phyloP scores from a whole-genome alignment of 2,797 vertebrate species.

The Danio kyathit region DNA sequence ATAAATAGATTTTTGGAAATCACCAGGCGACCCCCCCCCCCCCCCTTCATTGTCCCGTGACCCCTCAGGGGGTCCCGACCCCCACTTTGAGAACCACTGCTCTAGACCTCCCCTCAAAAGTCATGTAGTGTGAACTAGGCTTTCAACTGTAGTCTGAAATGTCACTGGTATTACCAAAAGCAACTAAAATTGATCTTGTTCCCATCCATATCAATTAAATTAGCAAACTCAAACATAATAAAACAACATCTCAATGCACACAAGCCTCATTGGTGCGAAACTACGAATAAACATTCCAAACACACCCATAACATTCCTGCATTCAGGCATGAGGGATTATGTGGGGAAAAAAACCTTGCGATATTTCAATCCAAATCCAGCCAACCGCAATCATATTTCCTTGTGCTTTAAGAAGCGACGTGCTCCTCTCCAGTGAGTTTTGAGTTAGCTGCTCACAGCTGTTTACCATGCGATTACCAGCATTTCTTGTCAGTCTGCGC shows the following conservation, averaged over 20 bases:
- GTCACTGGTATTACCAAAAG: background rate
- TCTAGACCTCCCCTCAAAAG: too few relatives aligned
- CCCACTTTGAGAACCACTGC: too few relatives aligned
- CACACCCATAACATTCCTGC: constrained; percentile 10
- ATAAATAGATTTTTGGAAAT: too few relatives aligned
- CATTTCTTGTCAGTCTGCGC: constrained; percentile 26
- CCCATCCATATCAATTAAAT: constrained; percentile 1
- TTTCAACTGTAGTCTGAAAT: background rate
- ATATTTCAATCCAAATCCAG: constrained; percentile 27
- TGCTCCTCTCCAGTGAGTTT: constrained; percentile 45
- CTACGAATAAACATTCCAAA: constrained; percentile 23
- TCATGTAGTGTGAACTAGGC: too few relatives aligned
- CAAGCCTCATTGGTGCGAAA: background rate
- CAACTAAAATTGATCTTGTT: background rate
- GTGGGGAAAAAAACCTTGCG: background rate
- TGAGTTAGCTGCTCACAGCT: constrained; percentile 42
- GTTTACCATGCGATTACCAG: constrained; percentile 43
- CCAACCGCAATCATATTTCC: constrained; percentile 31
- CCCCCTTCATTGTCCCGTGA: too few relatives aligned
- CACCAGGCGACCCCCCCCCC: too few relatives aligned
- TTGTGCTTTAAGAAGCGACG: background rate
- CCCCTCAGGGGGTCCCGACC: too few relatives aligned
- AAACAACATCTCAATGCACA: background rate
- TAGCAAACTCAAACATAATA: background rate
- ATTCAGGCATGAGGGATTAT: constrained; percentile 39